phyloP scores from a whole-genome alignment of 2,797 vertebrate species.

The Microtus californicus region DNA sequence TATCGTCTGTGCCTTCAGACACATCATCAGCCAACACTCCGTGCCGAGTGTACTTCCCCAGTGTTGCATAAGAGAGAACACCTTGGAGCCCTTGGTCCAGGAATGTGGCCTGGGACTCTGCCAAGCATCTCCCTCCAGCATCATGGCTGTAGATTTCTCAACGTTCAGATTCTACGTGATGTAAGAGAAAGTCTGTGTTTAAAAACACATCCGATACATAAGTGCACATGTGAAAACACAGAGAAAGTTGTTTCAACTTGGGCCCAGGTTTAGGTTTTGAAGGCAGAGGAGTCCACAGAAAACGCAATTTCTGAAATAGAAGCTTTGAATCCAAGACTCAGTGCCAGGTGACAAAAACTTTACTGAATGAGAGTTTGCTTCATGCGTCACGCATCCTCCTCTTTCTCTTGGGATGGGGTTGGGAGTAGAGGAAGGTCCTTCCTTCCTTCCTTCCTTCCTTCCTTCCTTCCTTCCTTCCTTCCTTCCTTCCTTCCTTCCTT shows the following conservation, averaged over 20 bases:
- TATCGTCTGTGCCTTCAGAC: slow-evolving; percentile 61
- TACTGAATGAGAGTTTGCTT: not conserved
- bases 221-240: slow-evolving; percentile 64
- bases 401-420: not conserved
- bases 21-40: slow-evolving; percentile 33
- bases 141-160: slow-evolving; percentile 23
- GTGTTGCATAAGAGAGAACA: slow-evolving; percentile 57
- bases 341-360: not conserved
- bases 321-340: slow-evolving; percentile 24
- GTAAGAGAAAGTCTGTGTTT: slow-evolving; percentile 65
- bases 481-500: not conserved
- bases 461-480: too few species aligned
- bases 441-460: too few species aligned
- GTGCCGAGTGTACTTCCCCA: slow-evolving; percentile 32
- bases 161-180: slow-evolving; percentile 37
- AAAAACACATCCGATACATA: slow-evolving; percentile 69
- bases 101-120: slow-evolving; percentile 57
- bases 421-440: not conserved
- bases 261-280: slow-evolving; percentile 66
- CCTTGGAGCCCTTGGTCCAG: slow-evolving; percentile 65
- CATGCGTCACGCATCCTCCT: not conserved
- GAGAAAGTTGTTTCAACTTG: slow-evolving; percentile 65
- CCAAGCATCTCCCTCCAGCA: slow-evolving; percentile 58
- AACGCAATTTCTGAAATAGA: slow-evolving; percentile 27
- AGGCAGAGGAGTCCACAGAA: slow-evolving; percentile 57